A percentile compares a stretch with the other conserved stretches of the same genome.
phyloP scores from a whole-genome alignment of 1,140 invertebrate genomes.

The Hirudo medicinalis region DNA sequence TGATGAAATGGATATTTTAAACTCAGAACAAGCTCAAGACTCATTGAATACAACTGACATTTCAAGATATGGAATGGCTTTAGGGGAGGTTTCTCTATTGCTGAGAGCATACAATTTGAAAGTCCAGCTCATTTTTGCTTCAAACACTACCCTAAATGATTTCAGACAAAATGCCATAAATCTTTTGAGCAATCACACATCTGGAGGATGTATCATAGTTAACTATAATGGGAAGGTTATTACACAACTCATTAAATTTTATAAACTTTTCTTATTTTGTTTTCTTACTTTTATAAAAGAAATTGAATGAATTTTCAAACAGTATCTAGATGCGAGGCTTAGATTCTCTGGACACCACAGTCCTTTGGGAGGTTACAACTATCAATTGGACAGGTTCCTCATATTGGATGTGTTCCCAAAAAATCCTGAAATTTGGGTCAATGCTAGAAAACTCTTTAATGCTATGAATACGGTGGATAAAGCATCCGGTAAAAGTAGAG shows the following conservation, averaged over 20 bases:
- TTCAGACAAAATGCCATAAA: too few species aligned
- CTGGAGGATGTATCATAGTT: too few species aligned
- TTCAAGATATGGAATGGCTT: too few species aligned
- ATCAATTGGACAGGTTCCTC: neutral
- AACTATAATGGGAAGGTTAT: too few species aligned
- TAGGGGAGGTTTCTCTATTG: too few species aligned
- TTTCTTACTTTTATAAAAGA: neutral
- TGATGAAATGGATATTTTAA: too few species aligned
- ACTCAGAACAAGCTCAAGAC: too few species aligned
- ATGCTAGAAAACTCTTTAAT: neutral
- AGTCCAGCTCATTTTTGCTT: too few species aligned
- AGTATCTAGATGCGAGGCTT: neutral
- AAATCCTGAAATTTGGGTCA: slow-evolving; percentile 2
- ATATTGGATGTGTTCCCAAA: neutral
- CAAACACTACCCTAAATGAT: too few species aligned
- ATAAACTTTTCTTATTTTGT: neutral
- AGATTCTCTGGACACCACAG: slow-evolving; percentile 3
- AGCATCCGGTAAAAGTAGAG: neutral
- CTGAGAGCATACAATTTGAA: too few species aligned
- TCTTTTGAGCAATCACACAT: too few species aligned
- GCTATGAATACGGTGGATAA: neutral
- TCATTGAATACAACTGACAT: too few species aligned
- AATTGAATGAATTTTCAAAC: neutral
- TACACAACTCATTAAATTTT: neutral
- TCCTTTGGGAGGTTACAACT: neutral